Conservation (phyloP, 2,113 vertebrate species). For the Morone chrysops region DNA sequence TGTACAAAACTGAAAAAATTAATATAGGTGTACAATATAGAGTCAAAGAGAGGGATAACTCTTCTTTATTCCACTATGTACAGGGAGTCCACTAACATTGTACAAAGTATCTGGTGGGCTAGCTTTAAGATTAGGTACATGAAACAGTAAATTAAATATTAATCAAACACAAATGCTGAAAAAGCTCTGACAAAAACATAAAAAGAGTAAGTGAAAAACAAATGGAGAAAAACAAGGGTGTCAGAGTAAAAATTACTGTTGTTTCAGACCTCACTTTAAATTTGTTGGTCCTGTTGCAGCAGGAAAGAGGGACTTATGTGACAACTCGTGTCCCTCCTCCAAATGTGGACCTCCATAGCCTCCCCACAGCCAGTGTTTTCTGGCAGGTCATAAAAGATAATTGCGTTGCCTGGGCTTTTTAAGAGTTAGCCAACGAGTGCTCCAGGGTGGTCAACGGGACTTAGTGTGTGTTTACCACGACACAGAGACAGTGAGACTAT, state of each 20-base stretch:
- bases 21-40: not conserved
- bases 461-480: conserved; percentile 73
- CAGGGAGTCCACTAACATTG: not conserved
- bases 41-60: not conserved
- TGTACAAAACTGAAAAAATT: not conserved
- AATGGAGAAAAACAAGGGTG: not conserved
- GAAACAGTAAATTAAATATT: not conserved
- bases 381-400: conserved; percentile 88
- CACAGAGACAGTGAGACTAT: conserved; percentile 66
- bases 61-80: not conserved
- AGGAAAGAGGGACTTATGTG: conserved; percentile 51
- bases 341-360: conserved; percentile 58
- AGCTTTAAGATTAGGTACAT: not conserved
- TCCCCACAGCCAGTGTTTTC: conserved; percentile 80
- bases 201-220: not conserved
- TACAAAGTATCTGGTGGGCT: not conserved
- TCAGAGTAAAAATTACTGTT: not conserved
- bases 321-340: conserved; percentile 49
- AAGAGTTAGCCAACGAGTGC: conserved; percentile 80
- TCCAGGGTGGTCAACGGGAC: conserved; percentile 80
- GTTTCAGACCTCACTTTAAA: conserved; percentile 22
- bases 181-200: not conserved
- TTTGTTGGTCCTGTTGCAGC: not conserved
- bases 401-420: conserved; percentile 84
- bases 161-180: not conserved